Conservation (phyloP, 1,140 invertebrate genomes). For the Drosophila tani region DNA sequence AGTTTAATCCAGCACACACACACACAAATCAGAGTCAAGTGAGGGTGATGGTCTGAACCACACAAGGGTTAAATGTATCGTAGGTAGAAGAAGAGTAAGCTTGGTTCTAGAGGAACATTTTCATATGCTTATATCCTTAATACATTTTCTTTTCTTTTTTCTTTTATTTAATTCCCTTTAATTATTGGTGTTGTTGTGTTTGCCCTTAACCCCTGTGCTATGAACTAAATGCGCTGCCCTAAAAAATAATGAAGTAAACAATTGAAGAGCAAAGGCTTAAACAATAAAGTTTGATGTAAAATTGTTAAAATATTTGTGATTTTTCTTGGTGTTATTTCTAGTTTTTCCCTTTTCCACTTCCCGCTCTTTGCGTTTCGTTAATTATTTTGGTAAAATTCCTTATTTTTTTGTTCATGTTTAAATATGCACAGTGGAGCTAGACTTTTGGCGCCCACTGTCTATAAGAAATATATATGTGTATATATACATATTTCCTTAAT, state of each 20-base stretch:
- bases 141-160: background rate
- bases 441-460: constrained; percentile 29
- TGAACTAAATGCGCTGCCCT: constrained; percentile 53
- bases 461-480: constrained; percentile 41
- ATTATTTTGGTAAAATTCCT: constrained; percentile 56
- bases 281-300: constrained; percentile 42
- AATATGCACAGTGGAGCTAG: constrained; percentile 29
- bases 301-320: constrained; percentile 40
- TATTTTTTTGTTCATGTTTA: constrained; percentile 34
- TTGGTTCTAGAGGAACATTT: constrained; percentile 56
- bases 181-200: constrained; percentile 31
- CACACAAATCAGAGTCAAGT: constrained; percentile 37
- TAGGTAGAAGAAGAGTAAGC: constrained; percentile 38
- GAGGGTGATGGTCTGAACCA: constrained; percentile 16
- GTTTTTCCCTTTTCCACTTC: background rate
- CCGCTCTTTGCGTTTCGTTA: constrained; percentile 2
- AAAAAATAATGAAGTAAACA: background rate
- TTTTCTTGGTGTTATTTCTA: constrained; percentile 32
- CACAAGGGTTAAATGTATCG: constrained; percentile 45
- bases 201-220: constrained; percentile 62
- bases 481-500: constrained; percentile 42
- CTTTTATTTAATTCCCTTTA: constrained; percentile 12
- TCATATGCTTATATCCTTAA: constrained; percentile 16
- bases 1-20: constrained; percentile 16
- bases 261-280: constrained; percentile 1